Evolutionary conservation across 2,888 invertebrate genomes (phyloP), one percentile per base, ranked within the genome.

Genomic region (Drosophila kuntzei): DNA sequence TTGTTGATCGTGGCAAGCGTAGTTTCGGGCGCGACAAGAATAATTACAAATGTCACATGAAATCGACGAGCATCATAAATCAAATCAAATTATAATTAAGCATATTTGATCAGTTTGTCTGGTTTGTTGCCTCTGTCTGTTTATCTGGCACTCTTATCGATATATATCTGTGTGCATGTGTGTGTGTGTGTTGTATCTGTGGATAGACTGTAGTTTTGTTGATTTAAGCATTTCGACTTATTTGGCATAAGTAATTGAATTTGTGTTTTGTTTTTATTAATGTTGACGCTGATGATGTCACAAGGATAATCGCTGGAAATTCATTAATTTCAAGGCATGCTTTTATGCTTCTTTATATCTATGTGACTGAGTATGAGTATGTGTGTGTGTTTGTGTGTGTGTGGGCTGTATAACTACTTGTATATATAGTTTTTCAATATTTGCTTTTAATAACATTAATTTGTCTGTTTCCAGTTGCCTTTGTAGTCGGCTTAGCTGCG

Each of bases 41-140:
- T 91, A 91, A 91, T 91, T 91, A 90, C 91, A 86, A 89, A 87
- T 90, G 91, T 91, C 91, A 91, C 80, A 88, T 80, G 82, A 79
- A 78, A 89, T 89, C 90, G 86, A 85, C 81, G 81, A 86, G 80
- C 80, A 88, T 90, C 90, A 91, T 91, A 91, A 91, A 91, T 91
- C 91, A 91, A 90, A 90, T 86, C 87, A 87, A 89, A 79, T 82
- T 88, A 88, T 88, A 89, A 89, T 89, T 89, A 87, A 90, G 82
- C 82, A 87, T 86, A 76, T 89, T 83, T 86, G 82, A 79, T 87
- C 83, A 84, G 84, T 79, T 83, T 80, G 69, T 69, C 75, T 81
- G 59, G 49, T 32, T 43, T 51, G 68, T 39, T 54, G 47, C 59
- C 32, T 61, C 50, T 54, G 46, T 64, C 51, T 50, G 80, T 67